Evolutionary conservation across 2,113 vertebrate species (phyloP).

Genomic region (Myrmophylax atrothorax): DNA sequence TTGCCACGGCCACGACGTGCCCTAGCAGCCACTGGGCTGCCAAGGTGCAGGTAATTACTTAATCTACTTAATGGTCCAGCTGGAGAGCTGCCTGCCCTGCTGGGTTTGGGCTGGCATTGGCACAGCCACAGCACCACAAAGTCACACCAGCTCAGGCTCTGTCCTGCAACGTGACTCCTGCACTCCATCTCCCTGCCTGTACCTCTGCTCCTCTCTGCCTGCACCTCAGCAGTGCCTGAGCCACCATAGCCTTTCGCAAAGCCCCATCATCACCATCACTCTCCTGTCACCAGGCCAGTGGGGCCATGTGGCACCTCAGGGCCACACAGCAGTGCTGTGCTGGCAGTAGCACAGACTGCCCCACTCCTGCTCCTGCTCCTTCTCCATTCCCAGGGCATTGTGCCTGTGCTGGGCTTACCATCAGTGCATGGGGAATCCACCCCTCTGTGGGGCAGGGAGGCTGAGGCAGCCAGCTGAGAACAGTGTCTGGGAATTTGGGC

Average conservation of each 20-base stretch:
- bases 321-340: accelerated
- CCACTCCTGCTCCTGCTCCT: background rate
- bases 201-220: background rate
- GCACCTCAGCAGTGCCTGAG: background rate
- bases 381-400: accelerated
- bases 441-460: background rate
- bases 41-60: constrained; percentile 21
- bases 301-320: background rate
- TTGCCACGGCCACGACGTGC: accelerated
- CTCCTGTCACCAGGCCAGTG: accelerated
- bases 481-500: background rate
- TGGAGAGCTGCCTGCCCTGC: background rate
- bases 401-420: background rate
- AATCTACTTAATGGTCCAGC: background rate
- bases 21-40: background rate
- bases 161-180: background rate
- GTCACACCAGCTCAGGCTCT: background rate
- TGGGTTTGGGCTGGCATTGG: background rate
- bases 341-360: background rate
- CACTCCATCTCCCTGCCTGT: background rate
- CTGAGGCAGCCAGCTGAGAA: accelerated
- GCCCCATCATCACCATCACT: accelerated
- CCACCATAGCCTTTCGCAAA: accelerated
- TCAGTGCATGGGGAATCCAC: accelerated
- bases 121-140: accelerated